Conservation (phyloP, 2,113 vertebrate genomes). For the Syrmaticus mikado region DNA sequence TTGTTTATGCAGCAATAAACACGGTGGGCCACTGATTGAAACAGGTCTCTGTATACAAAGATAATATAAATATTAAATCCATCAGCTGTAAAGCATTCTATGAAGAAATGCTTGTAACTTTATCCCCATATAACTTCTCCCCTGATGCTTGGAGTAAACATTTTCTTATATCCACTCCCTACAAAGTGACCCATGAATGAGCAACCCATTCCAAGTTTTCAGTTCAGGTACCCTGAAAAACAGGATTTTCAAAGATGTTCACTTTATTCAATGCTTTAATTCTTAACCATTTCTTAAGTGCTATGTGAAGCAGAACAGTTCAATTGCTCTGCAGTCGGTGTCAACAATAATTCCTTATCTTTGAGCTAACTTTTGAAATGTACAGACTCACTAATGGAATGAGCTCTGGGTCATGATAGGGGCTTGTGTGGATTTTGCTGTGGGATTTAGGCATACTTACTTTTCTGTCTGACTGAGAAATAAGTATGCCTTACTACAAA, state of each 20-base stretch:
- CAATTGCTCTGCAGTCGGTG: slow-evolving; percentile 33
- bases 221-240: background rate
- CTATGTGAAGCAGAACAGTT: slow-evolving; percentile 54
- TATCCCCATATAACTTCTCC: background rate
- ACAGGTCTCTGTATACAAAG: background rate
- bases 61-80: background rate
- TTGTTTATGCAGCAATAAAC: background rate
- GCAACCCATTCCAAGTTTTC: slow-evolving; percentile 2
- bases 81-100: background rate
- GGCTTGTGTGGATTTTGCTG: background rate
- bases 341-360: slow-evolving; percentile 22
- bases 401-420: background rate
- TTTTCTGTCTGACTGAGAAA: background rate
- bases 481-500: background rate
- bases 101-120: background rate
- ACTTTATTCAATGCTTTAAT: background rate
- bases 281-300: slow-evolving; percentile 42
- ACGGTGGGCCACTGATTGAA: background rate
- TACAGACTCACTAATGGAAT: background rate
- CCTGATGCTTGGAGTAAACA: background rate
- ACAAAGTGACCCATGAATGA: background rate
- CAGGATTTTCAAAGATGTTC: background rate
- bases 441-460: background rate
- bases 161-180: background rate
- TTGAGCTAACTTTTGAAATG: slow-evolving; percentile 44